phyloP scores from a whole-genome alignment of 2,888 invertebrate species.

The Plusia festucae region DNA sequence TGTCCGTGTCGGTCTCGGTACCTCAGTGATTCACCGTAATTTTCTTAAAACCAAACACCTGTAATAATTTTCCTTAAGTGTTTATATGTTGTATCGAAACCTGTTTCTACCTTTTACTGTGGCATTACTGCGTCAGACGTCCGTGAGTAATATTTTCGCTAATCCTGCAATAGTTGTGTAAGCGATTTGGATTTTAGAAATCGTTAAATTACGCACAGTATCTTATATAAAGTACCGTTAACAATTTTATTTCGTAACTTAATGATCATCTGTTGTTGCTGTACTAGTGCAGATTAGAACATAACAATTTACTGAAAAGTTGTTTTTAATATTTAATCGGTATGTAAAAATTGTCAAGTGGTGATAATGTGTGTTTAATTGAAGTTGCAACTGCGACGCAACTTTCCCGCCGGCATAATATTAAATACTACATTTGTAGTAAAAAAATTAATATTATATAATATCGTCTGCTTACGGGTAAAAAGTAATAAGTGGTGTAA shows the following conservation, averaged over 20 bases:
- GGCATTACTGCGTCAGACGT: slow-evolving; percentile 25
- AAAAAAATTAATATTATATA: too few species aligned
- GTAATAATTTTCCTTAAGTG: slow-evolving; percentile 27
- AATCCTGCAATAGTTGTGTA: slow-evolving; percentile 3
- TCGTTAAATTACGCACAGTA: not conserved
- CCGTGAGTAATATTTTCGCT: slow-evolving; percentile 41
- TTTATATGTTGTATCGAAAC: slow-evolving; percentile 37
- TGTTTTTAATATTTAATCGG: not conserved
- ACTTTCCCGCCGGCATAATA: not conserved
- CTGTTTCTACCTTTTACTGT: slow-evolving; percentile 27
- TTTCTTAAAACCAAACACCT: slow-evolving; percentile 13
- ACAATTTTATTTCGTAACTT: slow-evolving; percentile 8
- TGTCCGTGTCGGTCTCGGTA: slow-evolving; percentile 18
- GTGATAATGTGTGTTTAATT: slow-evolving; percentile 27
- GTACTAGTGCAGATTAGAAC: not conserved
- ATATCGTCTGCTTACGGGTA: slow-evolving; percentile 23
- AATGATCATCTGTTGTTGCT: not conserved
- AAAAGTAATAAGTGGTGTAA: slow-evolving; percentile 5
- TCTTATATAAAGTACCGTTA: slow-evolving; percentile 9
- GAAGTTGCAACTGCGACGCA: not conserved
- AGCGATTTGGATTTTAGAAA: not conserved
- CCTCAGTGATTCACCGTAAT: slow-evolving; percentile 50
- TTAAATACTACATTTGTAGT: not conserved
- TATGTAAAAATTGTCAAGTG: slow-evolving; percentile 9
- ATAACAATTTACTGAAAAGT: slow-evolving; percentile 11